Conservation (phyloP, 2,888 invertebrate genomes). For the Salticus scenicus region DNA sequence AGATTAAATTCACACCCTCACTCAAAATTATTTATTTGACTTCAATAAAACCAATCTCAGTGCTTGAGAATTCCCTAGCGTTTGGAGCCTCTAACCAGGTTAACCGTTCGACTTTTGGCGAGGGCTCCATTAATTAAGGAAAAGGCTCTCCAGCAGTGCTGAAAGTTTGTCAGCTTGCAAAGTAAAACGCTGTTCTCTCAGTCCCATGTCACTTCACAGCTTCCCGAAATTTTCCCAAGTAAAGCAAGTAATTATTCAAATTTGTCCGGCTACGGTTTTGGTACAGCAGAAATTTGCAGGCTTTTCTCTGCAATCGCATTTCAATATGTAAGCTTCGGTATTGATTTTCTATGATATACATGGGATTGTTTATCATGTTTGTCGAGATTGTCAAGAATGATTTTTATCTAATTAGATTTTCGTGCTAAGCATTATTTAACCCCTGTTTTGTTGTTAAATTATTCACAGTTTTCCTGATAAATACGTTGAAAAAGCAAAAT, state of each 20-base stretch:
- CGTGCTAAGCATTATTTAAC: no score
- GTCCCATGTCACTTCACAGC: background rate
- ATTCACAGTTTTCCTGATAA: no score
- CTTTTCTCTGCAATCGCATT: background rate
- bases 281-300: background rate
- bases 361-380: no score
- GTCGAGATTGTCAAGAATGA: no score
- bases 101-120: background rate
- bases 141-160: background rate
- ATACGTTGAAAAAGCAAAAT: no score
- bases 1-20: no score
- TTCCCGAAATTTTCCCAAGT: background rate
- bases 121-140: background rate
- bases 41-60: background rate
- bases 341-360: no score
- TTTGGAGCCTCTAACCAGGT: background rate
- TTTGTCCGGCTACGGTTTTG: background rate
- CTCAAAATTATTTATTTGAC: background rate
- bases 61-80: background rate
- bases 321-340: background rate
- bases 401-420: no score
- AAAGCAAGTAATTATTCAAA: conserved; percentile 9
- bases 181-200: background rate
- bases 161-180: background rate
- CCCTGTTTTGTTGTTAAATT: no score